These are phyloP conservation scores for Sisyra nigra DNA, from an alignment of 2,888 invertebrate species.

Conservation along the genomic window DNA sequence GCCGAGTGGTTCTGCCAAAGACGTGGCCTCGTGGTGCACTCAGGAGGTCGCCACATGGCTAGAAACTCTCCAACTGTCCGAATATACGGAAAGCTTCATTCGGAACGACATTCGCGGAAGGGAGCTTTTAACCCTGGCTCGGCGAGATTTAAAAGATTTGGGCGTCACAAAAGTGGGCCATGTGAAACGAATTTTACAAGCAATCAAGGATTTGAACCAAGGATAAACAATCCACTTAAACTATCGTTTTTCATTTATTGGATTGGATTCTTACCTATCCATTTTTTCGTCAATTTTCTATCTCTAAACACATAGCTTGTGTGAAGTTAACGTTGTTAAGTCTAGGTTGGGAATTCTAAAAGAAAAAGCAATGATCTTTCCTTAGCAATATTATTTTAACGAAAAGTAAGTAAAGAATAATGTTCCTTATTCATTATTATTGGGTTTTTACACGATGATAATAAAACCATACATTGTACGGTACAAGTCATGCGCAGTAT, in stretches of 20 bases:
- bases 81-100: constrained; percentile 82
- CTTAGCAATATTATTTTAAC: too few relatives aligned
- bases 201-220: constrained; percentile 62
- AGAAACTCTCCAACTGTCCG: constrained; percentile 70
- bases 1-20: constrained; percentile 27
- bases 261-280: neutral
- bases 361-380: too few relatives aligned
- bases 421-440: too few relatives aligned
- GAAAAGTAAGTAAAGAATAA: too few relatives aligned
- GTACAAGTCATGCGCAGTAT: too few relatives aligned
- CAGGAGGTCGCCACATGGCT: constrained; percentile 86
- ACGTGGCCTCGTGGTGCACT: constrained; percentile 61
- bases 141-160: constrained; percentile 76
- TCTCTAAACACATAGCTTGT: neutral
- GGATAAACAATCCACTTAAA: constrained; percentile 17
- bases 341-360: too few relatives aligned
- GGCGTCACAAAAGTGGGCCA: constrained; percentile 93
- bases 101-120: constrained; percentile 84
- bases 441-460: too few relatives aligned
- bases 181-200: constrained; percentile 85
- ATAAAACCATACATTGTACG: too few relatives aligned
- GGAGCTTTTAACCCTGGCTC: constrained; percentile 71
- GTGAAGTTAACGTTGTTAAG: neutral
- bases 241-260: neutral
- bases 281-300: too few relatives aligned